phyloP scores from a whole-genome alignment of 2,797 vertebrate species.

The Linurgus olivaceus region DNA sequence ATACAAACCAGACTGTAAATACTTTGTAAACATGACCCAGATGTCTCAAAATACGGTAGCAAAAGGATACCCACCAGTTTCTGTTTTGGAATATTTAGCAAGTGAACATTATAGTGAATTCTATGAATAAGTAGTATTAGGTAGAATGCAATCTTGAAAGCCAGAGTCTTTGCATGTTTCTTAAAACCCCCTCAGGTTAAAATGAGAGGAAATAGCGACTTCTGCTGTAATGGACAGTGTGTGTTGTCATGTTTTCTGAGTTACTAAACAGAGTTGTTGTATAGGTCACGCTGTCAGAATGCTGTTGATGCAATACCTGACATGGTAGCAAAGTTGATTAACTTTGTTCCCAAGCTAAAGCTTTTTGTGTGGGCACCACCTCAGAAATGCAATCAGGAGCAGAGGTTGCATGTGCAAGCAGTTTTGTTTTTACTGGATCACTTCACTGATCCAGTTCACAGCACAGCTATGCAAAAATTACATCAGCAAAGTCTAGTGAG shows the following conservation, averaged over 20 bases:
- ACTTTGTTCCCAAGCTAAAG: not conserved
- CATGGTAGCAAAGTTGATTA: not conserved
- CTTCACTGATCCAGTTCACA: not conserved
- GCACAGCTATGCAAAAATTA: not conserved
- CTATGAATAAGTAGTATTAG: not conserved
- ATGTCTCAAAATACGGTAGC: not conserved
- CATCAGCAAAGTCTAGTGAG: not conserved
- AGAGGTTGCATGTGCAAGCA: not conserved
- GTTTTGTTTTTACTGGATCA: not conserved
- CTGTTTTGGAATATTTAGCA: not conserved
- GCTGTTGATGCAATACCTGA: not conserved
- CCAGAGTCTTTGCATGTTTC: not conserved
- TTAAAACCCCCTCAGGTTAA: not conserved
- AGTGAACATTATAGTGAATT: not conserved
- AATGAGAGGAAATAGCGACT: not conserved
- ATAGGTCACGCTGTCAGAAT: not conserved
- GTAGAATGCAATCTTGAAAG: not conserved
- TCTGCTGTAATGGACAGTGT: not conserved
- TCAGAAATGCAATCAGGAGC: not conserved
- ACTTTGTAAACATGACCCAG: not conserved
- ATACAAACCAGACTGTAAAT: not conserved
- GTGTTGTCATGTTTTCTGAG: not conserved
- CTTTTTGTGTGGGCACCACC: not conserved
- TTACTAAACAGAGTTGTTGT: not conserved
- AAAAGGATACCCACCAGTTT: not conserved